Evolutionary conservation across 2,888 invertebrate species (phyloP).

Genomic region (Drosophila eohydei): DNA sequence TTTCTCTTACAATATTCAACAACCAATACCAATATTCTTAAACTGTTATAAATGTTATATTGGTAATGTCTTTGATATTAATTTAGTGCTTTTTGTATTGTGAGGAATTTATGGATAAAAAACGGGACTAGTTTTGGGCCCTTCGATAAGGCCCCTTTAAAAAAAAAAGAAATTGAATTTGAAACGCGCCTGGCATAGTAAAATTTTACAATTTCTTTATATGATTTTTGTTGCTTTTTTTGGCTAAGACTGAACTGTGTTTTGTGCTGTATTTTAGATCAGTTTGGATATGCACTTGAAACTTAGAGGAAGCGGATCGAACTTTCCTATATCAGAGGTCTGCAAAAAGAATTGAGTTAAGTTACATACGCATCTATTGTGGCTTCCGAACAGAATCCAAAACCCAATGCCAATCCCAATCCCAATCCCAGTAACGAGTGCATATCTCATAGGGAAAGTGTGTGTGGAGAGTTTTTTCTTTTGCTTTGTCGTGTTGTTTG

Average conservation of each 20-base stretch:
- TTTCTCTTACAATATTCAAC: slow-evolving; percentile 72
- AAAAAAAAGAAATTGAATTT: neutral
- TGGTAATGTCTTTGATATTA: slow-evolving; percentile 79
- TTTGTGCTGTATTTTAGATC: slow-evolving; percentile 33
- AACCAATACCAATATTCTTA: slow-evolving; percentile 76
- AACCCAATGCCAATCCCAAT: neutral
- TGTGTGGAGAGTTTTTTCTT: slow-evolving; percentile 14
- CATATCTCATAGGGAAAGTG: slow-evolving; percentile 44
- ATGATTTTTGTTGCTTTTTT: slow-evolving; percentile 25
- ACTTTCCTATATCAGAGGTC: slow-evolving; percentile 14
- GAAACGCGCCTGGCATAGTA: slow-evolving; percentile 58
- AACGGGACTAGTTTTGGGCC: neutral
- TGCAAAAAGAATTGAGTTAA: neutral
- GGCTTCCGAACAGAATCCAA: slow-evolving; percentile 3
- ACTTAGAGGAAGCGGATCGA: slow-evolving; percentile 35
- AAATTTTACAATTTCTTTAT: slow-evolving; percentile 37
- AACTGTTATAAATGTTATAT: slow-evolving; percentile 50
- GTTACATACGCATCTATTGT: slow-evolving; percentile 2
- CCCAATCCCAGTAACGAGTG: slow-evolving; percentile 48
- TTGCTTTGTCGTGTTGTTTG: slow-evolving; percentile 22
- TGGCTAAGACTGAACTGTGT: slow-evolving; percentile 36
- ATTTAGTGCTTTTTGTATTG: slow-evolving; percentile 85
- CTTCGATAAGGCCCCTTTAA: neutral
- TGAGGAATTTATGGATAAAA: slow-evolving; percentile 84
- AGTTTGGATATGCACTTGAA: slow-evolving; percentile 59